Base-by-base conservation (phyloP, 2,113 vertebrate genomes). In the Hippocampus barbouri region DNA sequence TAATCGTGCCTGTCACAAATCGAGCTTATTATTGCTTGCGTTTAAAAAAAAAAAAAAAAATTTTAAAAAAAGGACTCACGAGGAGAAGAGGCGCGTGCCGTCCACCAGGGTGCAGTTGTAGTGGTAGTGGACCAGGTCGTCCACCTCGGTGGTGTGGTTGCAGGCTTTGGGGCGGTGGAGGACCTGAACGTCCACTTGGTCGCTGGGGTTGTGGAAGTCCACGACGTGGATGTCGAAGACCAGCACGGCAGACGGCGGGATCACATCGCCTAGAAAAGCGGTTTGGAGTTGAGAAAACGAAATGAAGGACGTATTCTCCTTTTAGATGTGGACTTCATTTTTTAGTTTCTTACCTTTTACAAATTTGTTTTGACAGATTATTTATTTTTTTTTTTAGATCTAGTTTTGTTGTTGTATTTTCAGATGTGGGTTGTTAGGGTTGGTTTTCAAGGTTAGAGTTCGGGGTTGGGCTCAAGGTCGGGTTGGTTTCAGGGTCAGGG, bases 41-140 rank as follows among this genome's bases (percentile, higher is more conserved):
- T 18, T 49, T 6, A 18, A 6, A 18, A 51, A 16, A 1, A 49
- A 49, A 4, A 18, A 6, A 18, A 51, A 16, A 0, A 49, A 49
- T 12, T 14, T 5, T 4, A 49, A 49, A 49, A 49, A 49, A 1
- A 51, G 7, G 25, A 70, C 69, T 70, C 87, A 98, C 97, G 97
- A 98, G 73, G 97, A 96, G 85, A 97, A 99, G 78, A 98, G 95
- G 66, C 14, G 77, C 5, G 94, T 97, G 78, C 96, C 96, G 0
- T 99, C 96, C 90, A 99, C 63, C 70, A 98, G 63, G 5, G 95
- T 94, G 86, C 97, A 98, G 89, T 98, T 98, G 89, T 99, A 99
- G 78, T 96, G 95, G 80, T 99, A 99, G 72, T 84, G 91, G 43
- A 98, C 79, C 0, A 95, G 94, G 87, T 98, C 96, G 0, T 96